These are phyloP conservation scores for Rhea americana DNA, from an alignment of 2,113 vertebrate genomes.

Conservation along the genomic window DNA sequence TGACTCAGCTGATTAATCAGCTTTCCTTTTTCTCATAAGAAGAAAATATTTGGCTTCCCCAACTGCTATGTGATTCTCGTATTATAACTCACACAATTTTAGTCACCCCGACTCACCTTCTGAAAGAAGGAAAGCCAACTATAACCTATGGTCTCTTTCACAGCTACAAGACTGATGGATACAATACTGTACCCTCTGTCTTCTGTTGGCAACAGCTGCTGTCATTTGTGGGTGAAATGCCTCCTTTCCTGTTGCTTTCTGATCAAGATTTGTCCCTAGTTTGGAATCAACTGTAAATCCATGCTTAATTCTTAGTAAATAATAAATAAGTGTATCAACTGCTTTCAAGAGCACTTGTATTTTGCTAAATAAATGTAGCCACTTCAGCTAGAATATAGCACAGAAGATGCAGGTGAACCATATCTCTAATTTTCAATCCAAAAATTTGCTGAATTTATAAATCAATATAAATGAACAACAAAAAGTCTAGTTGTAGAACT, in stretches of 20 bases:
- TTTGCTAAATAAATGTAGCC: background rate
- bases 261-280: background rate
- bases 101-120: slow-evolving; percentile 20
- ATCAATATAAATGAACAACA: background rate
- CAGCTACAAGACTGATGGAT: background rate
- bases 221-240: slow-evolving; percentile 36
- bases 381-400: background rate
- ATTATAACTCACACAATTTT: background rate
- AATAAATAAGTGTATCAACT: background rate
- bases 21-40: background rate
- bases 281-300: background rate
- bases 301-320: background rate
- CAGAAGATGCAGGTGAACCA: background rate
- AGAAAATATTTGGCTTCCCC: background rate
- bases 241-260: background rate
- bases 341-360: background rate
- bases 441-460: background rate
- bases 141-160: background rate
- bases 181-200: background rate
- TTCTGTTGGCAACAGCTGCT: background rate
- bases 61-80: background rate
- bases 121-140: background rate
- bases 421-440: background rate
- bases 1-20: slow-evolving; percentile 52
- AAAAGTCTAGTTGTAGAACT: background rate